Evolutionary conservation across 1,140 invertebrate genomes (phyloP), one percentile per base, ranked within the genome.

Genomic region (Meloidogyne floridensis): DNA sequence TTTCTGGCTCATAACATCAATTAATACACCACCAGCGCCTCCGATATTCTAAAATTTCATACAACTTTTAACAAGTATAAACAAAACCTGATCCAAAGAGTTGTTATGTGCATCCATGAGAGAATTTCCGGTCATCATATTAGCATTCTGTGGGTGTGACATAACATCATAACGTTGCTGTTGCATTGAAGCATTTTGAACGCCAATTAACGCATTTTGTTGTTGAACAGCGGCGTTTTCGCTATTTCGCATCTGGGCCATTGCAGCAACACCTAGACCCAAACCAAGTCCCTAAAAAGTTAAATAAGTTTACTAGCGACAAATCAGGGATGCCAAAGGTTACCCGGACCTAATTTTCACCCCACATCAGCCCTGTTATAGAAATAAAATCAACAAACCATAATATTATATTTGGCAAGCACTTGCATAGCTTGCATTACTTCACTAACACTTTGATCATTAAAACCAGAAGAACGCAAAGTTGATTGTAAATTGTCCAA

Each of bases 371-470:
- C 32, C 32, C 32, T 32, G 32, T 11, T 32, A 32, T 32, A n/a
- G 32, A 32, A 20, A 72, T 32, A 15, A 18, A 47, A 47, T 13
- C 5, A 32, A 32, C 32, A 72, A 13, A 81, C 59, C 80, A 82
- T 82, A 15, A 82, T 81, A 76, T 81, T 79, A 15, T 83, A 82
- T 70, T 83, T 95, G 85, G 95, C 95, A 76, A 98, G 93, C 43
- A 96, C 95, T 75, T 93, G 93, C 89, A 98, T 93, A n/a, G 96
- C 96, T 5, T 94, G 92, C 85, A 94, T 93, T 75, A 98, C 96
- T 91, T 98, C 96, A 47, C 93, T 93, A 73, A 95, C 93, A 71
- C 94, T 95, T 75, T 93, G 93, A 87, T 98, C 96, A 72, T 94
- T 93, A 91, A 96, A 97, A 53, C 96, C 96, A 80, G 93, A 93